Evolutionary conservation across 1,140 invertebrate species (phyloP), one percentile per base, ranked within the genome.

Genomic region (Trinorchestia longiramus): DNA sequence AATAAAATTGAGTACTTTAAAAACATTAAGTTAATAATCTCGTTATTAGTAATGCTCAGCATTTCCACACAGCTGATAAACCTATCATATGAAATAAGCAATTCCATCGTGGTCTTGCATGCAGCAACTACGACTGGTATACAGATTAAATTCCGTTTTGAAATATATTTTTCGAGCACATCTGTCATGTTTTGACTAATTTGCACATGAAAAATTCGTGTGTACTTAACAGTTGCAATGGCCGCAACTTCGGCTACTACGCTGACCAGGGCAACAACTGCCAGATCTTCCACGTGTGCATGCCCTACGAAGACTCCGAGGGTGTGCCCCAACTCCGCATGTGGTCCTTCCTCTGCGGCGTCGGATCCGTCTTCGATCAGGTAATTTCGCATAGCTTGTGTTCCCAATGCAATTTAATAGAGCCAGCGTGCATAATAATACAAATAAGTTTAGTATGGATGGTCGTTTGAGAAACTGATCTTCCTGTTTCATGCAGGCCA

Each of bases 261-360:
- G 98, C 98, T 47, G 98, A 99, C 97, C 98, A 98, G n/a, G 98
- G 98, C 97, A 99, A 99, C 97, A 98, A 98, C 17, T 99, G 98
- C 97, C 98, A 99, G 97, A 97, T 99, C 96, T 99, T 99, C 97
- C 98, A 99, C 97, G 98, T 99, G 88, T 90, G 98, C 96, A 57
- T 95, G 43, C 96, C 96, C 43, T 96, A 95, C 53, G 41, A 62
- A 23, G 90, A 95, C 43, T 77, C 95, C 43, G 95, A 95, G 45
- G 96, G n/a, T n/a, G n/a, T n/a, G n/a, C n/a, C n/a, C n/a, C n/a
- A n/a, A n/a, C n/a, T n/a, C n/a, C n/a, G n/a, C n/a, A n/a, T n/a
- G n/a, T n/a, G n/a, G n/a, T n/a, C n/a, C n/a, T n/a, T n/a, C n/a
- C n/a, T n/a, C n/a, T n/a, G n/a, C n/a, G n/a, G n/a, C n/a, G n/a